Conservation (phyloP, 2,888 invertebrate species). For the Ceriagrion tenellum region DNA sequence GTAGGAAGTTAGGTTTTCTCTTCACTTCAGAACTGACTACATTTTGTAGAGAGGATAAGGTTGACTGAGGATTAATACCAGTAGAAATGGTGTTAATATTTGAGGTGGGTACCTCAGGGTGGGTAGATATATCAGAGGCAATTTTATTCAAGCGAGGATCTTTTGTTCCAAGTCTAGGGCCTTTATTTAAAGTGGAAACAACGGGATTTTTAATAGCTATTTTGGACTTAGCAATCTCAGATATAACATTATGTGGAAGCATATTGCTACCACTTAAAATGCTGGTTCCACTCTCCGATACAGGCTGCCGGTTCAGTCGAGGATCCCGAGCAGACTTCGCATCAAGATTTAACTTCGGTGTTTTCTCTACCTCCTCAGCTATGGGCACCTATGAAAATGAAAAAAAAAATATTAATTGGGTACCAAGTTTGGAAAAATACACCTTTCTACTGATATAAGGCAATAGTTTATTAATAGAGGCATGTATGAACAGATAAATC, state of each 20-base stretch:
- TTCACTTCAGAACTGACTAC: slow-evolving; percentile 47
- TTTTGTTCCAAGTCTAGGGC: slow-evolving; percentile 67
- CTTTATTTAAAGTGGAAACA: slow-evolving; percentile 68
- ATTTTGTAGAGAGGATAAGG: slow-evolving; percentile 56
- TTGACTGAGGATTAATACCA: slow-evolving; percentile 51
- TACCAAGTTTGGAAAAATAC: not conserved
- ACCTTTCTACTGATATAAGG: no score
- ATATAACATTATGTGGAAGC: slow-evolving; percentile 53
- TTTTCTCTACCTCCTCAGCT: slow-evolving; percentile 55
- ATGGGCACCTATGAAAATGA: not conserved
- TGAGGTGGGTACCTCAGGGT: slow-evolving; percentile 56
- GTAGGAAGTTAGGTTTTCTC: slow-evolving; percentile 65
- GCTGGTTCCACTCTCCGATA: slow-evolving; percentile 49
- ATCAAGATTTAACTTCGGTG: slow-evolving; percentile 53
- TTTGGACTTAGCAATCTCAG: slow-evolving; percentile 67
- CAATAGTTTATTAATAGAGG: no score
- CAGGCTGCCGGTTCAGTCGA: slow-evolving; percentile 62
- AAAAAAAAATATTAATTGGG: not conserved
- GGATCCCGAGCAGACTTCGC: slow-evolving; percentile 61
- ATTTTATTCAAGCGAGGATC: slow-evolving; percentile 67
- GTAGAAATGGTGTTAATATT: slow-evolving; percentile 38
- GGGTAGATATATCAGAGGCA: slow-evolving; percentile 57
- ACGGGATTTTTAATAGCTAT: slow-evolving; percentile 58
- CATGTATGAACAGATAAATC: not conserved
- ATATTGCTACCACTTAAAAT: slow-evolving; percentile 58